Evolutionary conservation across 2,113 vertebrate genomes (phyloP), one percentile per base, ranked within the genome.

Genomic region (Tetrao urogallus): DNA sequence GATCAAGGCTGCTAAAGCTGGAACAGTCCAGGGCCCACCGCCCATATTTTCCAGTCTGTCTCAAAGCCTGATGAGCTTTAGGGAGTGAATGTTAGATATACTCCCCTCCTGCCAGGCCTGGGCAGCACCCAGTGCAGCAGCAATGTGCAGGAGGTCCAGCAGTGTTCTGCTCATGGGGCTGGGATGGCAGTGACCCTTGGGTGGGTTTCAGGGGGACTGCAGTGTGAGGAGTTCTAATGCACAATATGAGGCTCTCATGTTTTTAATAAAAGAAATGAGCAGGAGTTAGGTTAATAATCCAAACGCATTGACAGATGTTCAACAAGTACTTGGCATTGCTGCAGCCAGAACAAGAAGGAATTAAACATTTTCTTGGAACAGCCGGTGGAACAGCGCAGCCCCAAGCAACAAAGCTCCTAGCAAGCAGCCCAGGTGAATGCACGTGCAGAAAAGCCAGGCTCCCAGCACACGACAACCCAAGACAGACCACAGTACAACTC

Each of bases 271-370:
- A 89, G 56, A 90, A 95, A 72, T 6, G 65, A 95, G 88, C 69
- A 92, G 79, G 89, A 96, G 87, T 83, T 74, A 83, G 89, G 93
- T 94, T 96, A 97, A 94, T 94, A 92, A 91, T 92, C 82, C 89
- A 85, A 93, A 80, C 61, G 80, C 48, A 47, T 42, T 83, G 91
- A 94, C 92, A 93, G 93, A 95, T 94, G 96, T 95, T 92, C 92
- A 73, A 72, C 91, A 93, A 95, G 89, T 42, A 89, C 85, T 94
- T 92, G 93, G 94, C 85, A 82, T 17, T 77, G 79, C 84, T 72
- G 89, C 50, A 91, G 85, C 85, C 71, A 70, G 72, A 88, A 89
- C 58, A 92, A 92, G 89, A 66, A 90, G 84, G 83, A 80, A 91
- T 82, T 90, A 70, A 66, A 66, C 27, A n/a, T 67, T 45, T 21